These are phyloP conservation scores for Sciurus niger DNA, from an alignment of 2,113 vertebrate genomes.

Conservation along the genomic window DNA sequence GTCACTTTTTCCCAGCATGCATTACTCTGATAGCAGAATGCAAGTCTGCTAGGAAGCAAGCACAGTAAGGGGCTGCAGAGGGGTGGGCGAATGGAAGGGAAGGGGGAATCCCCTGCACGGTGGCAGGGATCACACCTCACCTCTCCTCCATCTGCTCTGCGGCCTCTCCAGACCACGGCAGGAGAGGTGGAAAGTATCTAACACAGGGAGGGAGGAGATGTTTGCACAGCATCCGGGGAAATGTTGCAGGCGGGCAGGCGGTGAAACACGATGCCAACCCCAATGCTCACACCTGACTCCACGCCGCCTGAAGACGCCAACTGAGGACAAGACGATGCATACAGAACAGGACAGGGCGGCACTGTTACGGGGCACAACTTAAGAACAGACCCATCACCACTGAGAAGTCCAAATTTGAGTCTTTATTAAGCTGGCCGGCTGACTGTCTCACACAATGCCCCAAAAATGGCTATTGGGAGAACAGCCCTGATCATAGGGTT, in stretches of 20 bases:
- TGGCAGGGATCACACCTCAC: neutral
- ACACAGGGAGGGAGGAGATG: neutral
- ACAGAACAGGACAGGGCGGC: no score
- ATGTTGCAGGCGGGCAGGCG: neutral
- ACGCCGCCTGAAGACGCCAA: neutral
- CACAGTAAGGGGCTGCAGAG: neutral
- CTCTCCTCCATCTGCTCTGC: conserved; percentile 10
- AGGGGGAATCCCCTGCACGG: neutral
- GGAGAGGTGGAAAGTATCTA: neutral
- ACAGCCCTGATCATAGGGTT: no score
- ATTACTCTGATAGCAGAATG: neutral
- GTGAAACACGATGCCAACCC: neutral
- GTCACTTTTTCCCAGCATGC: neutral
- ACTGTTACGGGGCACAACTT: no score
- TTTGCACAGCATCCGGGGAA: neutral
- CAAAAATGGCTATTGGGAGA: no score
- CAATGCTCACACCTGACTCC: neutral
- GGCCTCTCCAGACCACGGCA: neutral
- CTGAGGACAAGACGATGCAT: no score
- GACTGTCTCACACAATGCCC: no score
- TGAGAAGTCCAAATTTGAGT: no score
- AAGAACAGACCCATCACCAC: no score
- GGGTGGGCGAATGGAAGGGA: neutral
- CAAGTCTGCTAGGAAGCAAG: neutral
- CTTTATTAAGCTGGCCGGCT: no score